Evolutionary conservation across 2,113 vertebrate genomes (phyloP).

Genomic region (Eptatretus burgeri): DNA sequence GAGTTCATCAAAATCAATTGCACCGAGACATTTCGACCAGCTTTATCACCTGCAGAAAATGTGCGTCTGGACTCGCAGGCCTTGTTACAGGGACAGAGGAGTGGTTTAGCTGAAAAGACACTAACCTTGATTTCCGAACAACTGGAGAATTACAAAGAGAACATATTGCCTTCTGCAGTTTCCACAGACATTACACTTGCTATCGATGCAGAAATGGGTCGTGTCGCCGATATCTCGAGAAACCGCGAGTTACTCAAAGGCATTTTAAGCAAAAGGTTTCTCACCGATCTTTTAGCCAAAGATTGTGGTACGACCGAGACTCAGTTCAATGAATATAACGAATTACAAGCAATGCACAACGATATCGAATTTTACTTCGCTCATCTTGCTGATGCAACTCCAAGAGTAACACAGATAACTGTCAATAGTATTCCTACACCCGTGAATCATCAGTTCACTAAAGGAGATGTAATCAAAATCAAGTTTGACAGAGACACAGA

Average conservation of each 20-base stretch:
- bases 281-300: background rate
- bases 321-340: background rate
- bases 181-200: background rate
- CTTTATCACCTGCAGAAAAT: background rate
- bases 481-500: conserved; percentile 1
- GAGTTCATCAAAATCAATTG: background rate
- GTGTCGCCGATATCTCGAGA: background rate
- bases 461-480: background rate
- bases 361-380: background rate
- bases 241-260: background rate
- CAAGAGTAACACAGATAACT: conserved; percentile 1
- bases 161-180: background rate
- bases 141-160: background rate
- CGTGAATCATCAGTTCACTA: background rate
- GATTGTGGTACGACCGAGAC: background rate
- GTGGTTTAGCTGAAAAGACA: background rate
- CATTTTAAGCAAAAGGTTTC: background rate
- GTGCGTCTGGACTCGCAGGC: conserved; percentile 1
- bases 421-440: background rate
- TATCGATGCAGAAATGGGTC: background rate
- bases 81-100: background rate
- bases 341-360: background rate
- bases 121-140: background rate
- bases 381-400: conserved; percentile 3
- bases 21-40: background rate